Evolutionary conservation across 1,140 invertebrate species (phyloP).

Genomic region (Drosophila setifemur): DNA sequence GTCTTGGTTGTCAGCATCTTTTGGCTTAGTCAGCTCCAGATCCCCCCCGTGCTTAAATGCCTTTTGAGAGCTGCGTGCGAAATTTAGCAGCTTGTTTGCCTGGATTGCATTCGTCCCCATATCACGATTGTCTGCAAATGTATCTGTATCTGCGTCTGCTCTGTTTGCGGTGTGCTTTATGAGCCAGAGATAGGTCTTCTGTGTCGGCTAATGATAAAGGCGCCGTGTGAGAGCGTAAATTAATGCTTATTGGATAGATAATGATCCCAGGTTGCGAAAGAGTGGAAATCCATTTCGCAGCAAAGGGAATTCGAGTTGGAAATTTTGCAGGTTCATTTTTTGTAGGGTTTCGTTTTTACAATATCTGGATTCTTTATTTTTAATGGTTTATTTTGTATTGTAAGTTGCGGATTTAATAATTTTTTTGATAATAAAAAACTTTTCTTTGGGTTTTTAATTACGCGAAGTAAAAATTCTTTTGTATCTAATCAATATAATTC

Average conservation of each 20-base stretch:
- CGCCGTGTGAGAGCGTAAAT: constrained; percentile 23
- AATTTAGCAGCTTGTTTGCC: constrained; percentile 75
- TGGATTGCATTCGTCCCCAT: constrained; percentile 38
- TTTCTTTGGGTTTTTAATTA: too few species aligned
- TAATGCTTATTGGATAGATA: constrained; percentile 35
- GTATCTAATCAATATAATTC: too few species aligned
- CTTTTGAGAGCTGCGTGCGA: constrained; percentile 69
- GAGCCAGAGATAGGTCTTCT: constrained; percentile 9
- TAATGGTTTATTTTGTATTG: too few species aligned
- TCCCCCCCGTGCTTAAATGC: constrained; percentile 52
- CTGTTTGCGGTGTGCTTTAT: constrained; percentile 23
- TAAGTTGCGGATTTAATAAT: too few species aligned
- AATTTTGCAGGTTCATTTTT: too few species aligned
- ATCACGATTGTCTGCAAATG: constrained; percentile 28
- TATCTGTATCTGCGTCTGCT: constrained; percentile 9
- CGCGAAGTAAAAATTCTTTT: too few species aligned
- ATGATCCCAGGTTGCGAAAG: too few species aligned
- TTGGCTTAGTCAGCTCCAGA: constrained; percentile 12
- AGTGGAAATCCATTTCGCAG: too few species aligned
- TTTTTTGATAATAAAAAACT: too few species aligned
- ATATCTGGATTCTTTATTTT: too few species aligned
- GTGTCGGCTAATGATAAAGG: constrained; percentile 27
- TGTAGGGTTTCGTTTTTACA: too few species aligned
- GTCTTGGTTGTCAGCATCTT: constrained; percentile 32
- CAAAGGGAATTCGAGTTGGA: too few species aligned